Evolutionary conservation across 2,113 vertebrate species (phyloP).

Genomic region (Prochilodus magdalenae): DNA sequence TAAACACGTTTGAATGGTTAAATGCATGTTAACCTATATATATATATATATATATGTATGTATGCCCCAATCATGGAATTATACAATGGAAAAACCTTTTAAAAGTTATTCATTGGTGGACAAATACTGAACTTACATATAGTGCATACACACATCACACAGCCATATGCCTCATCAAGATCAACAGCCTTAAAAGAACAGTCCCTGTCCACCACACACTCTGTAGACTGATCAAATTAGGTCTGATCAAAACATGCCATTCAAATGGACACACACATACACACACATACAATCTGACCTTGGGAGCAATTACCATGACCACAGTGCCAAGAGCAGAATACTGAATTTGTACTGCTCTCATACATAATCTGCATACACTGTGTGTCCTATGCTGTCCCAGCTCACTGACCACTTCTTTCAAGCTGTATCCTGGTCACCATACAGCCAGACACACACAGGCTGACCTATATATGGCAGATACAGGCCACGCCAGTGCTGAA

Average conservation of each 20-base stretch:
- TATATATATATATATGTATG: too few species aligned
- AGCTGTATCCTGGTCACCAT: not conserved
- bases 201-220: conserved; percentile 73
- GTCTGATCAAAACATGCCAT: conserved; percentile 81
- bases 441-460: not conserved
- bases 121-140: conserved; percentile 26
- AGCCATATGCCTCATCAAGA: conserved; percentile 66
- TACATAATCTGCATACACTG: conserved; percentile 59
- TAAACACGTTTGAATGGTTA: too few species aligned
- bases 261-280: conserved; percentile 60
- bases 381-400: not conserved
- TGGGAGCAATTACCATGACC: conserved; percentile 82
- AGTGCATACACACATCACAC: conserved; percentile 35
- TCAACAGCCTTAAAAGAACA: conserved; percentile 73
- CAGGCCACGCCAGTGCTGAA: not conserved
- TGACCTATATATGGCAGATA: not conserved
- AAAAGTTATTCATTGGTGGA: not conserved
- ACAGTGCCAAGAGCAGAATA: conserved; percentile 66
- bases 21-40: too few species aligned
- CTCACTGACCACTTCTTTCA: not conserved
- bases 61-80: too few species aligned
- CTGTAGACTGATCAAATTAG: conserved; percentile 79
- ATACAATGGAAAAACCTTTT: too few species aligned
- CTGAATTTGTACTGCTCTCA: conserved; percentile 45
- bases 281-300: conserved; percentile 66